Percentiles rank a stretch among this genome's conserved stretches.
phyloP scores from a whole-genome alignment of 2,888 invertebrate species.

The Rosalia funebris region DNA sequence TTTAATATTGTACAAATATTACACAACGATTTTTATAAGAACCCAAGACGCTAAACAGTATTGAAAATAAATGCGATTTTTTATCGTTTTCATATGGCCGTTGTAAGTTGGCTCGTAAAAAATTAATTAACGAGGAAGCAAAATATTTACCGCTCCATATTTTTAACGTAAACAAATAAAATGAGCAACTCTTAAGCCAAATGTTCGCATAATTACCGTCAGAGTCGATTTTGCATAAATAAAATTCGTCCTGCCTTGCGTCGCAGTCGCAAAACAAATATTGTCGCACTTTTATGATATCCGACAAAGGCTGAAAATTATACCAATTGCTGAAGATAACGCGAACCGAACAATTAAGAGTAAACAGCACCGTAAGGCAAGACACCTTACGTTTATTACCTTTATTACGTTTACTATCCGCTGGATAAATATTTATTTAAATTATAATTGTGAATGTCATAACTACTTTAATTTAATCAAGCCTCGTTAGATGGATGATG shows the following conservation, averaged over 20 bases:
- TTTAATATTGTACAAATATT: too few species aligned
- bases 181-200: background rate
- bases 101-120: too few species aligned
- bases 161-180: background rate
- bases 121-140: too few species aligned
- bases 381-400: slow-evolving; percentile 1
- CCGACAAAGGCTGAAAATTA: slow-evolving; percentile 8
- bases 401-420: slow-evolving; percentile 5
- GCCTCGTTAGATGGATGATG: background rate
- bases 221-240: background rate
- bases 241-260: background rate
- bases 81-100: too few species aligned
- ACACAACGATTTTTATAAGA: too few species aligned
- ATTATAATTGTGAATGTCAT: slow-evolving; percentile 3
- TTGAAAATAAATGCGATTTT: too few species aligned
- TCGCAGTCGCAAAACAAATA: background rate
- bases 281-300: background rate
- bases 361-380: slow-evolving; percentile 3
- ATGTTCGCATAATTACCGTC: background rate
- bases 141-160: too few species aligned
- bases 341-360: slow-evolving; percentile 7
- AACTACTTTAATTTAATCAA: slow-evolving; percentile 19
- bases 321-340: slow-evolving; percentile 7
- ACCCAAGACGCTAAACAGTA: too few species aligned
- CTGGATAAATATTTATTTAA: slow-evolving; percentile 17